Evolutionary conservation across 2,888 invertebrate species (phyloP), one percentile per base, ranked within the genome.

Genomic region (Lampropteryx suffumata): DNA sequence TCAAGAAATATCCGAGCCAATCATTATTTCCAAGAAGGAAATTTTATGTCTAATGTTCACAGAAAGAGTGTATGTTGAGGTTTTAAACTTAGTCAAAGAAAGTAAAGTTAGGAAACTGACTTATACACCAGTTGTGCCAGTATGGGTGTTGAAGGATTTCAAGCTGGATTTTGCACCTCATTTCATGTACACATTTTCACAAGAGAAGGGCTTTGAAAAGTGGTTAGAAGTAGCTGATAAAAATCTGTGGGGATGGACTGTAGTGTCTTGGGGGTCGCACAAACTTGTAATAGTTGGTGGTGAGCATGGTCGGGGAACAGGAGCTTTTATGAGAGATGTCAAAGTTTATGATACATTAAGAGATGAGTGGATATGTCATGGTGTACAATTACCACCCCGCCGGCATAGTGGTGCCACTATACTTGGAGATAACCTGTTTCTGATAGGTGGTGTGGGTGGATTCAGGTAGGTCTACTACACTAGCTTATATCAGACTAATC

Each of bases 371-470:
- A 76, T 62, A 1, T 59, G 57, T 1, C 86, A 88, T 59, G 80
- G 82, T 17, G 84, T 82, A 0, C 50, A 74, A 21, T 55, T 89
- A 44, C 88, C 89, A 0, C 39, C 65, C 0, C 59, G 85, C 10
- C 73, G 89, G 42, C 89, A 89, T 56, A 77, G 75, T 3, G 85
- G 87, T 2, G 65, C 84, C 2, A 71, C 74, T 1, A 64, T 85
- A 4, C 26, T 79, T 10, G 77, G 71, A 9, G 79, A 89, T 57
- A 69, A 62, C 2, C 54, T 90, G 30, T 88, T 65, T 52, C 65
- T 88, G 29, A 63, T 87, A 44, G 88, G 89, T 55, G 89, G 89
- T 4, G 82, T 89, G 58, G 89, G 89, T 69, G 79, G 71, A 53
- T 89, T 74, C 75, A 84, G 89, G 89, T 90, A 59, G 69, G 84